Evolutionary conservation across 1,140 invertebrate species (phyloP).

Genomic region (Ceratina australensis): DNA sequence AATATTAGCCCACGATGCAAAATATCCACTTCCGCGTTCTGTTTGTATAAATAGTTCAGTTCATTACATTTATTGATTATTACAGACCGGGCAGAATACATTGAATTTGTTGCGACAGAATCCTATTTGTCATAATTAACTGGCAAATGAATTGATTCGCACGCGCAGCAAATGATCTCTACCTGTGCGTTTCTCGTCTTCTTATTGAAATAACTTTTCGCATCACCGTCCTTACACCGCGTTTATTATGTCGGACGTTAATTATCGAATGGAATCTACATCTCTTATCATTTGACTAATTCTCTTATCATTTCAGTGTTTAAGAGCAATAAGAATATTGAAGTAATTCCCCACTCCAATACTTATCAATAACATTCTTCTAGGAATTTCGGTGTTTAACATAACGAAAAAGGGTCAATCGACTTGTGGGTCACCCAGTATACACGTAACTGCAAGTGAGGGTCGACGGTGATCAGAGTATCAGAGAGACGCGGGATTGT

Average conservation of each 20-base stretch:
- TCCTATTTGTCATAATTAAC: constrained; percentile 41
- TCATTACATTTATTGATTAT: constrained; percentile 38
- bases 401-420: constrained; percentile 16
- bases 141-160: constrained; percentile 4
- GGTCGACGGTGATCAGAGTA: constrained; percentile 32
- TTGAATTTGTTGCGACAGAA: constrained; percentile 33
- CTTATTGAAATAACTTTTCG: background rate
- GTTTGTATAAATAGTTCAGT: constrained; percentile 37
- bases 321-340: too few species aligned
- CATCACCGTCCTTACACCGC: background rate
- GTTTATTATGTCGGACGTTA: background rate
- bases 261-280: background rate
- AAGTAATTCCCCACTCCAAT: background rate
- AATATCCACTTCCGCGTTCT: constrained; percentile 33
- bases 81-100: constrained; percentile 9
- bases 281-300: background rate
- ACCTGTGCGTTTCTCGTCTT: background rate
- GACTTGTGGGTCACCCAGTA: constrained; percentile 30
- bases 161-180: constrained; percentile 14
- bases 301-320: background rate
- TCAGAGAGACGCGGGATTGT: constrained; percentile 30
- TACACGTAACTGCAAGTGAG: constrained; percentile 47
- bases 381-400: too few species aligned
- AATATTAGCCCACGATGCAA: constrained; percentile 37
- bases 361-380: background rate